Conservation (phyloP, 2,888 invertebrate genomes). For the Parnassius apollo region DNA sequence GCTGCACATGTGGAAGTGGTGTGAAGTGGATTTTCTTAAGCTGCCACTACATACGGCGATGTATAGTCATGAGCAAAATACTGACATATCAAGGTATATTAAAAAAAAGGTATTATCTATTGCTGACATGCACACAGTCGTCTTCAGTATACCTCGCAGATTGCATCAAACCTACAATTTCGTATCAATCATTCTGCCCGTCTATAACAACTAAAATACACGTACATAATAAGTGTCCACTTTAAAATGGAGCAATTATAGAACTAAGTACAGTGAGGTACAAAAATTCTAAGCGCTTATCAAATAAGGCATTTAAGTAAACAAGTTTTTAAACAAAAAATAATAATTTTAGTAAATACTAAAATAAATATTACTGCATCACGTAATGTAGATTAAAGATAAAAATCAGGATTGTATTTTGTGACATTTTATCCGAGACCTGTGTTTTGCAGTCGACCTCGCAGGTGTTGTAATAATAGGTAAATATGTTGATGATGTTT, state of each 20-base stretch:
- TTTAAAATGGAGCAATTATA: slow-evolving; percentile 34
- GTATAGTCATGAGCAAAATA: too few relatives aligned
- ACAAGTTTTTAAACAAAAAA: neutral
- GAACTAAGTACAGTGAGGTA: slow-evolving; percentile 28
- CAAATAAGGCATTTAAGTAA: neutral
- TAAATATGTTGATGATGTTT: too few relatives aligned
- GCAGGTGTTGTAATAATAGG: too few relatives aligned
- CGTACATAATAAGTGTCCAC: slow-evolving; percentile 34
- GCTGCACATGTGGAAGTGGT: too few relatives aligned
- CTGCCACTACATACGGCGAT: too few relatives aligned
- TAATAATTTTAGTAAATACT: neutral
- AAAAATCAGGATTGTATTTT: too few relatives aligned
- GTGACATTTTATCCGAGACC: too few relatives aligned
- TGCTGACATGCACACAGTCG: slow-evolving; percentile 7
- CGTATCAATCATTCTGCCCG: slow-evolving; percentile 35
- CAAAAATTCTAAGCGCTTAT: neutral
- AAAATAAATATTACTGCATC: too few relatives aligned
- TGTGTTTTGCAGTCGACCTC: too few relatives aligned
- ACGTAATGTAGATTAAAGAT: too few relatives aligned
- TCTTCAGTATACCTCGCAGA: slow-evolving; percentile 12
- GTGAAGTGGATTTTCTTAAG: too few relatives aligned
- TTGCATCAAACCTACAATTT: slow-evolving; percentile 29
- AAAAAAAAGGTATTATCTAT: neutral
- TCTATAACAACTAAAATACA: slow-evolving; percentile 29
- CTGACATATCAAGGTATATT: too few relatives aligned